Base-by-base conservation (phyloP, 2,888 invertebrate species). In the Drosophila infuscata region DNA sequence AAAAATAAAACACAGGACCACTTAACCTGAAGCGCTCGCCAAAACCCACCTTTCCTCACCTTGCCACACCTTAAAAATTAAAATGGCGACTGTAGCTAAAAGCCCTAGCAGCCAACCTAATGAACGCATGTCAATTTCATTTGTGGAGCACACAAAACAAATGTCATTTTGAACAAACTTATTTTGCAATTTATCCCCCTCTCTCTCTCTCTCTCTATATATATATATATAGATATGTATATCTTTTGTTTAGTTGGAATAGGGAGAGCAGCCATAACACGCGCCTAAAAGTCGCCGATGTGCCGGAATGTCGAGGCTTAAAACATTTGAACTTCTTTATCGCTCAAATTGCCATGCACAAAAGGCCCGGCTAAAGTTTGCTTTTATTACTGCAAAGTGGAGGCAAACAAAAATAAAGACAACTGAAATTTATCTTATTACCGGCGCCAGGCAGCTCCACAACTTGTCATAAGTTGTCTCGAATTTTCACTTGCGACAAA, bases 81-180 rank as follows among this genome's bases (percentile, higher is more conserved):
- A 68, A 68, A 57, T 57, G 70, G 49, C 41, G 58, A 38, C 56
- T 67, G 56, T 32, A 3, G 51, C n/a, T 20, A 38, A 52, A 57
- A 74, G 65, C 32, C 53, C 53, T 36, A 52, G 35, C 58, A 59
- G 73, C 84, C 70, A 72, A 82, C 85, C 79, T 88, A 83, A 83
- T 83, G 85, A 83, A 83, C 85, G 80, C 85, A 76, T 85, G 82
- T 85, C 85, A 79, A 82, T 82, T 82, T 85, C 76, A 85, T 88
- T 84, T 82, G 70, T 82, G 70, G 35, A 56, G 64, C 51, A 70
- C 67, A 70, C 49, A 43, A 70, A 72, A 76, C 82, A 79, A 83
- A 74, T 83, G 80, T 70, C 88, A 79, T 48, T 69, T 79, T 66
- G 62, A 32, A 60, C 83, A 81, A 74, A 70, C 62, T 74, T 76